Percentiles rank a stretch among this genome's conserved stretches.
Evolutionary conservation across 2,797 vertebrate genomes (phyloP).

Genomic region (Sebastes iracundus): DNA sequence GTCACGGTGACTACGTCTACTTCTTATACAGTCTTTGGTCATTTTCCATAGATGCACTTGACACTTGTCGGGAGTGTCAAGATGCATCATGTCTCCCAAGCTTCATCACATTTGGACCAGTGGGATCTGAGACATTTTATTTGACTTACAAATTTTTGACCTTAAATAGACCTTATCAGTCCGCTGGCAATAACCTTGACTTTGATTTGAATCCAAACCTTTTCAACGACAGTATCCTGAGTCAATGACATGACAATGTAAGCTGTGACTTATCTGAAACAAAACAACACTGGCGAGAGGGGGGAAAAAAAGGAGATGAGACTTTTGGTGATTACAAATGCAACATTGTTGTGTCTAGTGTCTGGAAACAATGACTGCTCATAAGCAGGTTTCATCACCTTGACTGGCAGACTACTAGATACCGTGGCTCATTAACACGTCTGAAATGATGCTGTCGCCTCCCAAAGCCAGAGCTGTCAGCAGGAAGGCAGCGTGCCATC

Average conservation of each 20-base stretch:
- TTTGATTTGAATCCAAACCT: not conserved
- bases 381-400: slow-evolving; percentile 41
- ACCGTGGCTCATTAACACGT: slow-evolving; percentile 54
- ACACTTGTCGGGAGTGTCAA: not conserved
- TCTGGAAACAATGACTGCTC: slow-evolving; percentile 15
- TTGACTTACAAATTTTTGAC: slow-evolving; percentile 18
- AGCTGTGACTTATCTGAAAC: not conserved
- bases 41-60: not conserved
- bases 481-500: slow-evolving; percentile 24
- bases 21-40: no score
- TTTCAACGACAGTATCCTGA: not conserved
- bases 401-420: slow-evolving; percentile 50
- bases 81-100: not conserved
- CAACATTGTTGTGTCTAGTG: not conserved
- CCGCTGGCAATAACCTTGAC: not conserved
- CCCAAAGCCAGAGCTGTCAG: slow-evolving; percentile 39
- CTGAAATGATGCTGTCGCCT: slow-evolving; percentile 41
- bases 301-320: not conserved
- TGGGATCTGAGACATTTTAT: not conserved
- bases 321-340: slow-evolving; percentile 11
- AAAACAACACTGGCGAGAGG: not conserved
- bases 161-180: slow-evolving; percentile 11
- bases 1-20: no score
- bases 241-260: slow-evolving; percentile 1
- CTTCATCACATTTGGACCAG: slow-evolving; percentile 2